Conservation (phyloP, 2,888 invertebrate genomes). For the Lottia gigantea region DNA sequence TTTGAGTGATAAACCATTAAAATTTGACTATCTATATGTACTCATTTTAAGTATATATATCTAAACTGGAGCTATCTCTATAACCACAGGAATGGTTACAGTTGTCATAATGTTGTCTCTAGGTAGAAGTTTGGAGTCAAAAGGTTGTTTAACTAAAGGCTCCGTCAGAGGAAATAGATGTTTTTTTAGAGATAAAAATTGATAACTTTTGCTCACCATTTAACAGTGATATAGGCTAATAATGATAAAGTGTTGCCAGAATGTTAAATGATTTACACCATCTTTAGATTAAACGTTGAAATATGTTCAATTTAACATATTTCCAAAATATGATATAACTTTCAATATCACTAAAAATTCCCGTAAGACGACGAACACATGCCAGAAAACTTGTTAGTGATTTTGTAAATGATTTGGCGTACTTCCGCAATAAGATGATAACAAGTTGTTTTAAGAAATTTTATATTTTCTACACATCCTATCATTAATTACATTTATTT, state of each 20-base stretch:
- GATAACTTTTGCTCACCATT: conserved; percentile 9
- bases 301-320: no score
- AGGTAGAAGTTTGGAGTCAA: not conserved
- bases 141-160: not conserved
- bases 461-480: no score
- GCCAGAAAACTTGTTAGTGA: not conserved
- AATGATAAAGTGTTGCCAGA: not conserved
- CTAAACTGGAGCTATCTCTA: no score
- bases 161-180: conserved; percentile 7
- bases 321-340: not conserved
- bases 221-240: not conserved
- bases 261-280: conserved; percentile 4
- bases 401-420: not conserved
- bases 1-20: no score
- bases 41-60: no score
- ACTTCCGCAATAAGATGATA: conserved; percentile 5
- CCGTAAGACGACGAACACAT: not conserved
- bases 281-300: not conserved
- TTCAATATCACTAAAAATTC: conserved; percentile 2
- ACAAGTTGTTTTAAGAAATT: not conserved
- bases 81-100: not conserved
- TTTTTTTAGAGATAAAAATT: not conserved
- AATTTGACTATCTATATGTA: no score
- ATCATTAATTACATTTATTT: no score
- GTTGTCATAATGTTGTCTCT: conserved; percentile 5